Evolutionary conservation across 2,113 vertebrate genomes (phyloP), one percentile per base, ranked within the genome.

Genomic region (Entomyzon cyanotis): DNA sequence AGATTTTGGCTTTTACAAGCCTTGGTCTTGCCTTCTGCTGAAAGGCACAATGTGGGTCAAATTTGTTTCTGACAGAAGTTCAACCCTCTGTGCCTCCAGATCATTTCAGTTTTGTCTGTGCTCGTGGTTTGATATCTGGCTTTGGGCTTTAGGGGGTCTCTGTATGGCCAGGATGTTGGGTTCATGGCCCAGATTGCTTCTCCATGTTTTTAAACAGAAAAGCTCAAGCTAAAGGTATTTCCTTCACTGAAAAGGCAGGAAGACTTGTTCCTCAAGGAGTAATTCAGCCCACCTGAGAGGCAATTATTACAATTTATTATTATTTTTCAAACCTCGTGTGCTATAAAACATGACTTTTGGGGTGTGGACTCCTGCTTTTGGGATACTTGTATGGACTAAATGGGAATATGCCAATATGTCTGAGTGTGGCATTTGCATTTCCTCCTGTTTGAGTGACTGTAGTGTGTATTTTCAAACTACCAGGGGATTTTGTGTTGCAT

Each of bases 401-500:
- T 59, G 52, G 80, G 91, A 87, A 50, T 41, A 39, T 41, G 74
- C 58, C 53, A 20, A 24, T 24, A 74, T 41, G 14, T 58, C 73
- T 76, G 62, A 58, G 31, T 5, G 31, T 82, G 74, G 18, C 74
- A 64, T 91, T 87, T 91, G 69, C 77, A 87, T 91, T 87, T 95
- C 69, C 65, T 93, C 62, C 49, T 42, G 44, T 73, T 55, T 91
- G 65, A 82, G 60, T 73, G 91, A 53, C 83, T 88, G 60, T 41
- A 30, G 33, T 46, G 69, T 74, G 60, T 67, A 71, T 87, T 95
- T 89, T 62, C 87, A 69, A 87, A 59, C 62, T 84, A 47, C 49
- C 84, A 68, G n/a, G 91, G 81, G 87, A 92, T 75, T 94, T 79
- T 92, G 65, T 53, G 68, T 81, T 84, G 84, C 69, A 56, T 88